A percentile compares a stretch with the other conserved stretches of the same genome.
These are phyloP conservation scores for Meta bourneti DNA, from an alignment of 2,888 invertebrate genomes.

Conservation along the genomic window DNA sequence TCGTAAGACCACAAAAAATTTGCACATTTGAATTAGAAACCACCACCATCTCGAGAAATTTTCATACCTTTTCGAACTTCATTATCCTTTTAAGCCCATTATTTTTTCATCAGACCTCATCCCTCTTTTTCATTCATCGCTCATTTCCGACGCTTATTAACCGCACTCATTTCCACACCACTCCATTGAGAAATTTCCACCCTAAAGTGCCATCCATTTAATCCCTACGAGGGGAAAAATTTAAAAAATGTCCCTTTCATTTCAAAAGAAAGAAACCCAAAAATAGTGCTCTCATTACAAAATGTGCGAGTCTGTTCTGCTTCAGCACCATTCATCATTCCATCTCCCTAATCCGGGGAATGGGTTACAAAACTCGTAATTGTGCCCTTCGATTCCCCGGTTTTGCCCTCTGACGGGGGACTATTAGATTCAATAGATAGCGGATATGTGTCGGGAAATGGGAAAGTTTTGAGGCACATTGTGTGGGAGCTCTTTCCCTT, in stretches of 20 bases:
- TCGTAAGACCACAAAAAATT: too few relatives aligned
- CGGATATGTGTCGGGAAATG: neutral
- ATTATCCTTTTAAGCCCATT: neutral
- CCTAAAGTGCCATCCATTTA: neutral
- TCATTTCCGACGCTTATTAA: neutral
- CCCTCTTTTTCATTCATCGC: neutral
- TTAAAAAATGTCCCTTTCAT: neutral
- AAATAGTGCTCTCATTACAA: conserved; percentile 25
- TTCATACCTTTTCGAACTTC: neutral
- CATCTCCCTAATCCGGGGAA: conserved; percentile 16
- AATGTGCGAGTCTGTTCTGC: conserved; percentile 27
- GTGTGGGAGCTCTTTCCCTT: conserved; percentile 4
- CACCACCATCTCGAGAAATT: neutral
- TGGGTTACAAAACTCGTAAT: conserved; percentile 47
- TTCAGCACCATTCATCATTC: conserved; percentile 21
- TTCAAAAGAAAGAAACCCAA: neutral
- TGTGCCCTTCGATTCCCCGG: conserved; percentile 18
- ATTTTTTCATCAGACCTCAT: neutral
- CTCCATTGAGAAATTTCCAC: too few relatives aligned
- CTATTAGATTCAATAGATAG: conserved; percentile 38
- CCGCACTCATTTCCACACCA: neutral
- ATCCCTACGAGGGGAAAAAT: neutral
- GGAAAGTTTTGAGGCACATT: neutral
- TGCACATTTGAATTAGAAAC: neutral
- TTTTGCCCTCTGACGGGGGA: conserved; percentile 19